These are phyloP conservation scores for Choloepus didactylus DNA, from an alignment of 2,797 vertebrate species.

Conservation along the genomic window DNA sequence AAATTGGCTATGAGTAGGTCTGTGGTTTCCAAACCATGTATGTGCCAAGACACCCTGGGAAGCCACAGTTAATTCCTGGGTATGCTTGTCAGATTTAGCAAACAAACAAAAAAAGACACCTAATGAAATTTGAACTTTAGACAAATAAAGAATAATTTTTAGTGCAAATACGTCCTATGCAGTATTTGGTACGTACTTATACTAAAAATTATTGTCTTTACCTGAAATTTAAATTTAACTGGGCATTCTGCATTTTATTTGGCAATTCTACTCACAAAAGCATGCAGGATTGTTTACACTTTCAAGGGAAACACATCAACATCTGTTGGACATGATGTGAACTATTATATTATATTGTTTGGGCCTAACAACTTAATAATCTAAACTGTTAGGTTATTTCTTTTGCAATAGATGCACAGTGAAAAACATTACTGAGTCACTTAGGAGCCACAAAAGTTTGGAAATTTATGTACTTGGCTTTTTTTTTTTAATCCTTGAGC, in stretches of 20 bases:
- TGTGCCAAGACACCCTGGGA: background rate
- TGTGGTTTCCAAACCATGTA: background rate
- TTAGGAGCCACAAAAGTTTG: background rate
- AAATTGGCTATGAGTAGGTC: background rate
- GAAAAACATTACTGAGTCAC: background rate
- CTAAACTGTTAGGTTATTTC: background rate
- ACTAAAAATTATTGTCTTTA: background rate
- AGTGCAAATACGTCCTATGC: background rate
- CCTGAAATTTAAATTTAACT: constrained; percentile 48
- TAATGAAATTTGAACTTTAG: constrained; percentile 36
- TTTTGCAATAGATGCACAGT: background rate
- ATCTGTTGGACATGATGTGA: background rate
- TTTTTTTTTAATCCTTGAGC: background rate
- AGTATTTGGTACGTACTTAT: background rate
- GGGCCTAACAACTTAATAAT: constrained; percentile 2
- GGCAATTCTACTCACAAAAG: background rate
- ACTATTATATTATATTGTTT: background rate
- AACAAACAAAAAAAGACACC: background rate
- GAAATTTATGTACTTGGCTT: background rate
- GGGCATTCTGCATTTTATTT: background rate
- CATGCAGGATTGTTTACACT: background rate
- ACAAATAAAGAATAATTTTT: constrained; percentile 22
- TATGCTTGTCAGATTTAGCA: background rate
- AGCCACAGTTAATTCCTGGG: background rate
- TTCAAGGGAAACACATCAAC: background rate